These are phyloP conservation scores for Leptoteleia sp. DNA, from an alignment of 1,140 invertebrate genomes.

Conservation along the genomic window DNA sequence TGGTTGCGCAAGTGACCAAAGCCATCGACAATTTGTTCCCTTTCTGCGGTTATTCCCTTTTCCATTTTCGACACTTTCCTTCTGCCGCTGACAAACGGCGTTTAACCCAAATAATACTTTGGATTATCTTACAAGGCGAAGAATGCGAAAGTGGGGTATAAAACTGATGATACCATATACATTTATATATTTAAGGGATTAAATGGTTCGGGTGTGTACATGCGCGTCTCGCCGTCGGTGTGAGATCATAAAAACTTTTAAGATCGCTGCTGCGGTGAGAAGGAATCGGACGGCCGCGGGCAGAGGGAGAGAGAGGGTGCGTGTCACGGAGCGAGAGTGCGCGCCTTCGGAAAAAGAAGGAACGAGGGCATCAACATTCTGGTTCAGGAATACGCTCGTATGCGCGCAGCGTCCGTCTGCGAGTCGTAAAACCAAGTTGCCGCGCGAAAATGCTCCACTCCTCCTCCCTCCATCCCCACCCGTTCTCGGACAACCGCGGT, in stretches of 20 bases:
- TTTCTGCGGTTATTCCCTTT: no score
- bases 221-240: conserved; percentile 9
- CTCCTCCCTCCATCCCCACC: no score
- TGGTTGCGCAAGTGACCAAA: no score
- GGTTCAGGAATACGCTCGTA: conserved; percentile 57
- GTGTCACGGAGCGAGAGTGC: conserved; percentile 13
- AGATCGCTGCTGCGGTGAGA: conserved; percentile 15
- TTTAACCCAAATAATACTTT: conserved; percentile 6
- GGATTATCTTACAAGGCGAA: conserved; percentile 32
- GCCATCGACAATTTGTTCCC: no score
- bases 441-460: conserved; percentile 62
- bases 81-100: background rate
- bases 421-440: conserved; percentile 64
- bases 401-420: conserved; percentile 49
- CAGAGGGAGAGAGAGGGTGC: conserved; percentile 15
- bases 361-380: conserved; percentile 64
- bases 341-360: conserved; percentile 26
- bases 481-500: conserved; percentile 49
- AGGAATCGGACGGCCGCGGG: conserved; percentile 23
- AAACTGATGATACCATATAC: conserved; percentile 44
- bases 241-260: conserved; percentile 51
- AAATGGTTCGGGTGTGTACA: conserved; percentile 16
- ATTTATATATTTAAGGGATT: conserved; percentile 50
- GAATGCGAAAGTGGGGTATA: conserved; percentile 42
- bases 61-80: background rate